A percentile compares a stretch with the other conserved stretches of the same genome.
These are phyloP conservation scores for Gopherus flavomarginatus DNA, from an alignment of 2,113 vertebrate species.

Conservation along the genomic window DNA sequence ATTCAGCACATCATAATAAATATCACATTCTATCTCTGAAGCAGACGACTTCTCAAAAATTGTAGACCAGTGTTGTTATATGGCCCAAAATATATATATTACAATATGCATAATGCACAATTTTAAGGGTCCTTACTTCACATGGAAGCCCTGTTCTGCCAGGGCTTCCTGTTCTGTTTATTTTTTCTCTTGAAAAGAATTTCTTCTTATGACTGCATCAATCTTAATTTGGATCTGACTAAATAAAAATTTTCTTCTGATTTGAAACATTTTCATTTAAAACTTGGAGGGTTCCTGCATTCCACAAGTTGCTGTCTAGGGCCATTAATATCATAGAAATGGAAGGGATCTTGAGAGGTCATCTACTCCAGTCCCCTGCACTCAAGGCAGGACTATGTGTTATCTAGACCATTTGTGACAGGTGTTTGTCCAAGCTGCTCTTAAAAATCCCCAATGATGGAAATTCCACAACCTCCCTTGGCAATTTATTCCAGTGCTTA, in stretches of 20 bases:
- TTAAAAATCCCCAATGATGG: too few species aligned
- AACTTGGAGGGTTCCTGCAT: not conserved
- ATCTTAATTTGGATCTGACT: not conserved
- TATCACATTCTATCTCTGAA: too few species aligned
- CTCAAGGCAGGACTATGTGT: too few species aligned
- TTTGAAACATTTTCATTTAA: not conserved
- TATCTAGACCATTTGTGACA: too few species aligned
- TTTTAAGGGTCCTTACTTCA: not conserved
- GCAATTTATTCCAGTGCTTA: too few species aligned
- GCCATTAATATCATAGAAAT: not conserved
- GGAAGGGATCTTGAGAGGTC: too few species aligned
- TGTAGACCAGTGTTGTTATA: too few species aligned
- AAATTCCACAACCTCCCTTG: too few species aligned
- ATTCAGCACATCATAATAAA: too few species aligned
- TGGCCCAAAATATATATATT: not conserved
- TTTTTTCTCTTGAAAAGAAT: not conserved
- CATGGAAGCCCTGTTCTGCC: not conserved
- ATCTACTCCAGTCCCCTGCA: too few species aligned
- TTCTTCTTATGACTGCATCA: not conserved
- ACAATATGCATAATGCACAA: not conserved
- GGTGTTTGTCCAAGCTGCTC: too few species aligned
- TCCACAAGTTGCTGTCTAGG: not conserved
- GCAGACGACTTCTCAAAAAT: too few species aligned
- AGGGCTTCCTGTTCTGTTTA: not conserved
- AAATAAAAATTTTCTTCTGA: not conserved